Conservation (phyloP, 2,113 vertebrate species). For the Ptilonorhynchus violaceus region DNA sequence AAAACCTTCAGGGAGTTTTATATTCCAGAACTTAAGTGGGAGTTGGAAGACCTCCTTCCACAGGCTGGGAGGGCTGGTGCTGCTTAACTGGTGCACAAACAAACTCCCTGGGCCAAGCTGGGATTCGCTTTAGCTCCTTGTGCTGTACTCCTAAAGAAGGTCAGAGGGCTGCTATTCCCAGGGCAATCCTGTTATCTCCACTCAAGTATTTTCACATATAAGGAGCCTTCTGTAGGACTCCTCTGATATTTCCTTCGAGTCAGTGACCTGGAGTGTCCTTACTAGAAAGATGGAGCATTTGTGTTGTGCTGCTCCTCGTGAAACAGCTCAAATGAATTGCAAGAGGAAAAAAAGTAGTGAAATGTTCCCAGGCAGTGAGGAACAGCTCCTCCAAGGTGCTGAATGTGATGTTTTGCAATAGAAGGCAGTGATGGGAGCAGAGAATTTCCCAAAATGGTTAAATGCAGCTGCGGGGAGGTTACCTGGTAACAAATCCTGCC, state of each 20-base stretch:
- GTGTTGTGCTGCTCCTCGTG: neutral
- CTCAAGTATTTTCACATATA: neutral
- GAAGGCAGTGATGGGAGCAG: neutral
- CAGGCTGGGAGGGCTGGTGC: neutral
- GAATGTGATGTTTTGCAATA: accelerated
- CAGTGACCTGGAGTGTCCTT: neutral
- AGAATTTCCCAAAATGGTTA: neutral
- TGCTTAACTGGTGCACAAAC: neutral
- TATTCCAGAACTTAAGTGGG: neutral
- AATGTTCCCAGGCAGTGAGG: neutral
- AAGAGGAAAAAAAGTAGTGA: neutral
- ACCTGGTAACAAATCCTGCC: neutral
- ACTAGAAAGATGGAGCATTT: accelerated
- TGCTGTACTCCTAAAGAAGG: neutral
- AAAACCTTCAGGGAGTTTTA: neutral
- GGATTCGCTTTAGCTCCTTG: neutral
- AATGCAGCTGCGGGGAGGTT: neutral
- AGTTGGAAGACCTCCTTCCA: neutral
- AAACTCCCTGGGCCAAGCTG: neutral
- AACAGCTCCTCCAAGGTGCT: neutral
- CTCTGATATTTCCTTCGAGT: neutral
- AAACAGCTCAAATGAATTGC: neutral
- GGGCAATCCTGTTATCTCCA: neutral
- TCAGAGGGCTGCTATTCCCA: neutral
- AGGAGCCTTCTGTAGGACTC: neutral